A percentile compares a stretch with the other conserved stretches of the same genome.
These are phyloP conservation scores for Ceuthmochares aereus DNA, from an alignment of 2,113 vertebrate species.

Conservation along the genomic window DNA sequence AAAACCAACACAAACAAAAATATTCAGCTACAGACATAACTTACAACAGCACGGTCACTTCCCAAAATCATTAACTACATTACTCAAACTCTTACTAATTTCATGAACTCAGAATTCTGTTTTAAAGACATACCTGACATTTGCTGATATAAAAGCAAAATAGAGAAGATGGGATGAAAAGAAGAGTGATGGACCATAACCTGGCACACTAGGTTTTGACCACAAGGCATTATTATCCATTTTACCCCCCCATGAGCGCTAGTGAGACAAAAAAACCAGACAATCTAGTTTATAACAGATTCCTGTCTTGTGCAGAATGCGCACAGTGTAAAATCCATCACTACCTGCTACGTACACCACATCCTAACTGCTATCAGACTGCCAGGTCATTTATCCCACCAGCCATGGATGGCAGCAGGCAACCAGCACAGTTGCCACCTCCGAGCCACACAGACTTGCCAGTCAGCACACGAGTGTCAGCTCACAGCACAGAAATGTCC, in stretches of 20 bases:
- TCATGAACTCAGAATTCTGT: background rate
- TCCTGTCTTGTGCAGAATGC: background rate
- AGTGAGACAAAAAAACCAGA: background rate
- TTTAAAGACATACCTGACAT: background rate
- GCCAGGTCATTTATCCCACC: background rate
- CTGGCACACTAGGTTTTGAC: fast-evolving
- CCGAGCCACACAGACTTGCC: background rate
- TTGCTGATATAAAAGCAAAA: background rate
- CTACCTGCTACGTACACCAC: background rate
- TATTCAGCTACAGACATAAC: background rate
- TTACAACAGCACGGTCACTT: background rate
- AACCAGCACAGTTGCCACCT: background rate
- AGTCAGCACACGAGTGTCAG: background rate
- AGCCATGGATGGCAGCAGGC: background rate
- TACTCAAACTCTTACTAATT: background rate
- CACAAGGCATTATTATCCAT: background rate
- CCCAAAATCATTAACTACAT: background rate
- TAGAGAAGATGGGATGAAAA: background rate
- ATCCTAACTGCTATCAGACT: background rate
- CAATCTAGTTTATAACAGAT: background rate
- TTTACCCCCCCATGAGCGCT: background rate
- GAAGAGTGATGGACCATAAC: background rate
- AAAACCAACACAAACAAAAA: background rate
- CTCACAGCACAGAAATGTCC: background rate
- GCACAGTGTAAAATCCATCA: background rate